Evolutionary conservation across 2,797 vertebrate genomes (phyloP), one percentile per base, ranked within the genome.

Genomic region (Calcarius lapponicus): DNA sequence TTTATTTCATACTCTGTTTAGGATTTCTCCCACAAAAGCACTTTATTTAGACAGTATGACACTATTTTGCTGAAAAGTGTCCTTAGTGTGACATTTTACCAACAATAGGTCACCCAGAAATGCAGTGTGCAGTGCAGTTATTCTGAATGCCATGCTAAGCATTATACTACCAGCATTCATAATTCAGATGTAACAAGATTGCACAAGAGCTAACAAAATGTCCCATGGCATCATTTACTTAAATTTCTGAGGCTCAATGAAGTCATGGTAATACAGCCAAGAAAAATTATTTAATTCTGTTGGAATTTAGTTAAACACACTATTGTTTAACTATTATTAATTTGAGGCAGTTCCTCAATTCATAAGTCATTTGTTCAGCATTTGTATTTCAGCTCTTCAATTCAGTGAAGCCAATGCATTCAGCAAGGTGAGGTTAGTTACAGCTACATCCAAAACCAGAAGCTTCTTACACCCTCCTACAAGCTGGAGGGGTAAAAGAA

Each of bases 61-160:
- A 76, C 9, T 20, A 62, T 47, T 80, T 94, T 56, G 15, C n/a
- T 66, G 40, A 42, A 84, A 84, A 51, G 4, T 21, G 64, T 78
- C 53, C 29, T 67, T 47, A 43, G 36, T 5, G 7, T 19, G 17
- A 24, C 26, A 57, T 45, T 85, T 83, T 80, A 74, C 17, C 1
- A 1, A 38, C 26, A 92, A 34, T 0, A 76, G 5, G 7, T 20
- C 80, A 28, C 36, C 80, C 0, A 66, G n/a, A 73, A 82, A 76
- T 13, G 0, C 91, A 53, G 26, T 24, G 40, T 0, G 0, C 25
- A 22, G 5, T 1, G 2, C 11, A 9, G 88, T 60, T 60, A 87
- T 26, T 71, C 43, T 45, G 29, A 75, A 67, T 3, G 8, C 8
- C 12, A 50, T 0, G 3, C 24, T 51, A 82, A 51, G 17, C 42